phyloP scores from a whole-genome alignment of 2,113 vertebrate genomes.

The Nannospalax galili region DNA sequence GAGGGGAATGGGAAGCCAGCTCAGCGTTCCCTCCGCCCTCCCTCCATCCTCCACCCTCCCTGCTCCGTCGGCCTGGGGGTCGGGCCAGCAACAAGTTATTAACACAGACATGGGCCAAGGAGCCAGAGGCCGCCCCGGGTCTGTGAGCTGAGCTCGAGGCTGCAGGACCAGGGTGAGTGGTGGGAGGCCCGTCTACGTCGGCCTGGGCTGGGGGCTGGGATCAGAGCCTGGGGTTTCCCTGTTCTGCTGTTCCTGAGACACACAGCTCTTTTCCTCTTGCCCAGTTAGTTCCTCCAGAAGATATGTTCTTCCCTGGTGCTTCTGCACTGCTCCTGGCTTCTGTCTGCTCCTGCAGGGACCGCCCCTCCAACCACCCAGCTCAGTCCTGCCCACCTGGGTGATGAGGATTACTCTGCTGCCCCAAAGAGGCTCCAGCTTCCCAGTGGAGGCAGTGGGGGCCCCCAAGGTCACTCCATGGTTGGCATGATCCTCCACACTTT shows the following conservation, averaged over 20 bases:
- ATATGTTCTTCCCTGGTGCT: not conserved
- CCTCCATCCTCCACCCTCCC: constrained; percentile 7
- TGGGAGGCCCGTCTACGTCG: not conserved
- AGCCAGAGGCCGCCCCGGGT: constrained; percentile 41
- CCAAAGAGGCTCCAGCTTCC: not conserved
- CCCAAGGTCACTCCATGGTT: no score
- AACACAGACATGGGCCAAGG: constrained; percentile 68
- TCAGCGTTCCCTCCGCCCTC: constrained; percentile 17
- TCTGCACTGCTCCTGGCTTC: not conserved
- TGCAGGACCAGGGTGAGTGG: constrained; percentile 75
- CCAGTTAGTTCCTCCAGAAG: not conserved
- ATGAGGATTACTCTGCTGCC: not conserved
- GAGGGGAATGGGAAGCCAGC: constrained; percentile 66
- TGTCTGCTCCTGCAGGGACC: not conserved
- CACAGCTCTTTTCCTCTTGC: not conserved
- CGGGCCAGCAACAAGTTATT: constrained; percentile 54
- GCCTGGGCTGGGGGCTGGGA: not conserved
- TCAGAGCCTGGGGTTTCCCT: constrained; percentile 7
- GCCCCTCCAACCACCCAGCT: not conserved
- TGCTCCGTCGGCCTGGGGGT: constrained; percentile 31
- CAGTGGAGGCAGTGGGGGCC: not conserved
- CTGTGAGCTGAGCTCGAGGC: constrained; percentile 44
- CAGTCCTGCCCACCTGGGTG: not conserved
- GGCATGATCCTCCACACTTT: not conserved
- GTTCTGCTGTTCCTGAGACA: not conserved